A percentile compares a stretch with the other conserved stretches of the same genome.
Conservation (phyloP, 2,797 vertebrate species). For the Poecile montanus region DNA sequence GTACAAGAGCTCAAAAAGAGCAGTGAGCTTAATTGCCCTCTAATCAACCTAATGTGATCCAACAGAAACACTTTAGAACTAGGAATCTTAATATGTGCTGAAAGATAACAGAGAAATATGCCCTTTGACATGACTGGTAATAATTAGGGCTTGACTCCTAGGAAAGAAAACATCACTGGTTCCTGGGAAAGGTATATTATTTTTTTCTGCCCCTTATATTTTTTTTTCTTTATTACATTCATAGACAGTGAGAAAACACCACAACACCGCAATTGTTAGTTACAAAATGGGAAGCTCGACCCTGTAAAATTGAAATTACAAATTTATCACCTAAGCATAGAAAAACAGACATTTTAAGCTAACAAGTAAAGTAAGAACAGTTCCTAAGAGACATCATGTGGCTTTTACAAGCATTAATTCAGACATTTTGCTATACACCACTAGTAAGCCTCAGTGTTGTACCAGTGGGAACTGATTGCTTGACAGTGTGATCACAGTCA, state of each 20-base stretch:
- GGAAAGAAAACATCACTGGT: not conserved
- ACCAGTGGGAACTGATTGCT: not conserved
- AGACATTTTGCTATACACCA: not conserved
- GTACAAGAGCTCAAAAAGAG: not conserved
- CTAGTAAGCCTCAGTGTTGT: not conserved
- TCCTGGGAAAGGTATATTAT: not conserved
- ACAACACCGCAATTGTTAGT: not conserved
- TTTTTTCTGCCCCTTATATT: not conserved
- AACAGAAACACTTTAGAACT: not conserved
- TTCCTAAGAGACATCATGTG: not conserved
- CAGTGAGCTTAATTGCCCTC: not conserved
- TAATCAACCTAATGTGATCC: not conserved
- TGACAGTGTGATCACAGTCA: not conserved
- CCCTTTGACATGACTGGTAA: not conserved
- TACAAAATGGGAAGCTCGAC: not conserved
- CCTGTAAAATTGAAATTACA: not conserved
- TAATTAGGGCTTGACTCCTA: rapidly evolving
- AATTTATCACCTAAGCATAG: not conserved
- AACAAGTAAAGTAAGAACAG: not conserved
- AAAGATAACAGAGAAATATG: not conserved
- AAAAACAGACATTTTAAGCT: not conserved
- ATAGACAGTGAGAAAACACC: not conserved
- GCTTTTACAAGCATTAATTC: not conserved
- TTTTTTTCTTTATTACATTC: not conserved
- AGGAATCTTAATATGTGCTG: not conserved